Conservation (phyloP, 2,888 invertebrate genomes). For the Luperina nickerlii region DNA sequence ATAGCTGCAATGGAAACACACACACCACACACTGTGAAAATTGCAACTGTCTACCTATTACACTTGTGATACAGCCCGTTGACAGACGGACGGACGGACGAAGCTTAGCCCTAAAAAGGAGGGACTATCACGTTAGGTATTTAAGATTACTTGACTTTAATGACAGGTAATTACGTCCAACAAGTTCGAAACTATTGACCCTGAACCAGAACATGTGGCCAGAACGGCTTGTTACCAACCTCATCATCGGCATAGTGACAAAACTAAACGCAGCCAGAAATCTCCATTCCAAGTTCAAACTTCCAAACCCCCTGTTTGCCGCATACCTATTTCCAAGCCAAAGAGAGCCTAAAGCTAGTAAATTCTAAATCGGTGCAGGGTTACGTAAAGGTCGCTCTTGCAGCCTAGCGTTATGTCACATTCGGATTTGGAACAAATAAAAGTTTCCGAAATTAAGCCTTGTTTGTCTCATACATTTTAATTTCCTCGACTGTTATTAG, state of each 20-base stretch:
- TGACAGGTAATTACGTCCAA: background rate
- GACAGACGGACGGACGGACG: too few species aligned
- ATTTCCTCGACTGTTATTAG: constrained; percentile 22
- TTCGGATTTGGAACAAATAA: constrained; percentile 37
- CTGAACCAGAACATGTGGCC: background rate
- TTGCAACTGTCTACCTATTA: too few species aligned
- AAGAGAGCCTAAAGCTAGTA: constrained; percentile 40
- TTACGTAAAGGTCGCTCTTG: constrained; percentile 58
- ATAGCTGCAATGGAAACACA: too few species aligned
- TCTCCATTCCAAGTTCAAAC: constrained; percentile 12
- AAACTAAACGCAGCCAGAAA: constrained; percentile 18
- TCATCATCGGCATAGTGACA: background rate
- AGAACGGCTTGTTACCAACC: background rate
- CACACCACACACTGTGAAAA: too few species aligned
- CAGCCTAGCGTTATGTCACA: constrained; percentile 55
- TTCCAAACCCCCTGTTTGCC: constrained; percentile 45
- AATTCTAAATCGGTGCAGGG: constrained; percentile 60
- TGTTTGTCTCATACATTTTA: constrained; percentile 29
- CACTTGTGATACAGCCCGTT: too few species aligned
- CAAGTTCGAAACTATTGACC: background rate
- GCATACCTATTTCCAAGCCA: constrained; percentile 55
- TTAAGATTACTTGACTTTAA: background rate
- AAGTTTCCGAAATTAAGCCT: constrained; percentile 40
- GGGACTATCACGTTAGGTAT: background rate
- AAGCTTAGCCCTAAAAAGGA: background rate